A percentile compares a stretch with the other conserved stretches of the same genome.
Evolutionary conservation across 2,113 vertebrate species (phyloP).

Genomic region (Charadrius vociferus): DNA sequence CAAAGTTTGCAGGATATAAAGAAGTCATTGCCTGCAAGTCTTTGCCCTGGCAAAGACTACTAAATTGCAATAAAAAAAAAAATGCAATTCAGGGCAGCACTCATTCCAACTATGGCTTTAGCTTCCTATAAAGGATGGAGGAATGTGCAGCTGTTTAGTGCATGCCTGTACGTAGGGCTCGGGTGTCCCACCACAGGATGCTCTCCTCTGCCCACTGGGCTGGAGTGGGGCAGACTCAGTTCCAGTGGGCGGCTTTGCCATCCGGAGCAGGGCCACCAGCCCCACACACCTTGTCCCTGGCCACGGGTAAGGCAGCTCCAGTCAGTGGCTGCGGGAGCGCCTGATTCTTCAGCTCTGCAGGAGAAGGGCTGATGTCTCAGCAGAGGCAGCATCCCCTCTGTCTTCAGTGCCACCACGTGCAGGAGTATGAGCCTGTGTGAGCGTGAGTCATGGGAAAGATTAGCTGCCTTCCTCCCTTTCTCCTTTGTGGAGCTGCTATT

Average conservation of each 20-base stretch:
- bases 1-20: neutral
- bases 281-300: fast-evolving
- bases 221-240: fast-evolving
- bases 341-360: neutral
- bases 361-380: neutral
- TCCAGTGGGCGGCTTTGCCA: neutral
- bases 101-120: neutral
- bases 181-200: fast-evolving
- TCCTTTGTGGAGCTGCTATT: constrained; percentile 17
- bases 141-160: neutral
- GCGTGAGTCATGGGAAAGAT: constrained; percentile 61
- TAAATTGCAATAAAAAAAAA: neutral
- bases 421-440: neutral
- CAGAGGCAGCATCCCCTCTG: neutral
- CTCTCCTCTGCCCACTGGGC: neutral
- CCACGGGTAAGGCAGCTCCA: fast-evolving
- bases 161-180: neutral
- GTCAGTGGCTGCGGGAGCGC: fast-evolving
- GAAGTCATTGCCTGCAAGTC: constrained; percentile 4
- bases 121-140: neutral
- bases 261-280: neutral
- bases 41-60: neutral
- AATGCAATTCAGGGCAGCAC: neutral
- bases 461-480: constrained; percentile 43
- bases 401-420: neutral